These are phyloP conservation scores for Lemur catta DNA, from an alignment of 2,797 vertebrate species.

Conservation along the genomic window DNA sequence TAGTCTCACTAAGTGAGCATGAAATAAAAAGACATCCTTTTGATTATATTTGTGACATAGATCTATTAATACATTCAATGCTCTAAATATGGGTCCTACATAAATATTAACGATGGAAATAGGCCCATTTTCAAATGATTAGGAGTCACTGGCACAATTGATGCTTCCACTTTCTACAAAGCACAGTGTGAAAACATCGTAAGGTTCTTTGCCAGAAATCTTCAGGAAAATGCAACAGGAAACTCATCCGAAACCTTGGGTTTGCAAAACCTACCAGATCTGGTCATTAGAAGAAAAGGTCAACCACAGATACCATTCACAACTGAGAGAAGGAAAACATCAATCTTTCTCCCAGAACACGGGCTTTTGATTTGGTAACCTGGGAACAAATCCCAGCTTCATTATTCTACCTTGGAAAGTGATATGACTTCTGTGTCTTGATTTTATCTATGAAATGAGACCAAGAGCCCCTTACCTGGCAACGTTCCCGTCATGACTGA, in stretches of 20 bases:
- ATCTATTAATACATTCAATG: not conserved
- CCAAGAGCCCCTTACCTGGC: not conserved
- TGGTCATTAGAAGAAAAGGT: not conserved
- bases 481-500: not conserved
- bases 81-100: not conserved
- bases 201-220: not conserved
- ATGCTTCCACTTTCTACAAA: not conserved
- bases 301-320: not conserved
- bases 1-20: not conserved
- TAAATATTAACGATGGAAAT: conserved; percentile 13
- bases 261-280: not conserved
- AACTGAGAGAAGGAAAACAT: not conserved
- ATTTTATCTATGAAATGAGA: not conserved
- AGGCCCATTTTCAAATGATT: not conserved
- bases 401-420: not conserved
- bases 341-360: too few species aligned
- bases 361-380: not conserved
- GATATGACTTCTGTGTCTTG: not conserved
- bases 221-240: not conserved
- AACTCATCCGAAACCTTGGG: not conserved
- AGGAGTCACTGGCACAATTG: not conserved
- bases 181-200: not conserved
- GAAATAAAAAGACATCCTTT: not conserved
- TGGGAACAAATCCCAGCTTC: not conserved
- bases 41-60: not conserved